Evolutionary conservation across 1,140 invertebrate genomes (phyloP), one percentile per base, ranked within the genome.

Genomic region (Aphelinus certus): DNA sequence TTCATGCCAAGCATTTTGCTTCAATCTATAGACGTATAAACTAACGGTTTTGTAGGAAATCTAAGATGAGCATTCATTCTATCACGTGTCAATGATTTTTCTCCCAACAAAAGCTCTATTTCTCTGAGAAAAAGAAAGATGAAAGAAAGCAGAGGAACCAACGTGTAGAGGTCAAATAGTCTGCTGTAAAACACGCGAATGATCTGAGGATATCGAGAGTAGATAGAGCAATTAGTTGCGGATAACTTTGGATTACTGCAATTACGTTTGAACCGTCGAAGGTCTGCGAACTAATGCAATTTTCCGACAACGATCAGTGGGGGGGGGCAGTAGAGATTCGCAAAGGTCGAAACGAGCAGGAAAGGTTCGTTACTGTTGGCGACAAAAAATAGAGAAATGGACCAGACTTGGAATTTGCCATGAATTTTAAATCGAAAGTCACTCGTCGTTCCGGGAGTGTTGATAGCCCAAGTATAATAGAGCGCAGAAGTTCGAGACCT

Each of bases 391-490:
- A 63, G 26, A 71, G 9, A 71, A 63, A 46, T 65, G 47, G 48
- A 43, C 4, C 6, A 26, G 51, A 74, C 76, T 77, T 63, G 4
- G 47, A n/a, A 4, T n/a, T 47, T 1, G 46, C 9, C 66, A 68
- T 70, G 57, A 70, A 70, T 70, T 70, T 70, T 61, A 70, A 70
- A 61, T 70, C 47, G 47, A 70, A 60, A 58, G 7, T 3, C 56
- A 58, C 43, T 58, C 62, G 51, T n/a, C 56, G 10, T 68, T 58
- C 5, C 5, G 56, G 3, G 56, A n/a, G 56, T 3, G 56, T 65
- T 65, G 49, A 53, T 65, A 6, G 48, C 63, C 51, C n/a, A n/a
- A 9, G 6, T 43, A 45, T 60, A 26, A n/a, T n/a, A 26, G 26
- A 26, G 26, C 26, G 26, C 26, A 26, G 26, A 26, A 26, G 26